A percentile compares a stretch with the other conserved stretches of the same genome.
phyloP scores from a whole-genome alignment of 2,113 vertebrate species.

The Neoarius graeffei region DNA sequence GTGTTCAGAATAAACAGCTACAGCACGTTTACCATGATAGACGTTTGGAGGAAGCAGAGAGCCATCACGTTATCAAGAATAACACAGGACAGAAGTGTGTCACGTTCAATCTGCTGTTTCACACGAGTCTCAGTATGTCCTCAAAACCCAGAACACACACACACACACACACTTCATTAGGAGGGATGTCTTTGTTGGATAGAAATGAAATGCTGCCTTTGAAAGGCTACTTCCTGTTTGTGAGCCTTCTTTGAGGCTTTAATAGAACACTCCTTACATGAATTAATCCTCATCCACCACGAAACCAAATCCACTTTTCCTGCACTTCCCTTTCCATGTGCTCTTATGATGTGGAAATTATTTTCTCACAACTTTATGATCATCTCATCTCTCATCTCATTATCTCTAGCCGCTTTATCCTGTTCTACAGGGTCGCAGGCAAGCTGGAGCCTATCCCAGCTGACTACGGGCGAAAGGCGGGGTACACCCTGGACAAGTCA shows the following conservation, averaged over 20 bases:
- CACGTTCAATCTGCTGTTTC: slow-evolving; percentile 66
- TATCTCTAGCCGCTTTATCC: too few species aligned
- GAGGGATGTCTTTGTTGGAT: not conserved
- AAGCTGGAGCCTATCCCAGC: too few species aligned
- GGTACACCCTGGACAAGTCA: too few species aligned
- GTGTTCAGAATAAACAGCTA: not conserved
- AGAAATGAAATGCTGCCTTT: not conserved
- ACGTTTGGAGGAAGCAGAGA: not conserved
- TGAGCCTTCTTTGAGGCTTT: not conserved
- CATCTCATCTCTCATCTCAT: too few species aligned
- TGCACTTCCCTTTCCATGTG: not conserved
- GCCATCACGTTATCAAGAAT: slow-evolving; percentile 62
- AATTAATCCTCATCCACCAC: not conserved
- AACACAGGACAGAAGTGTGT: slow-evolving; percentile 62
- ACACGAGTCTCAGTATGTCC: slow-evolving; percentile 54
- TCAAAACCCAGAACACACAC: slow-evolving; percentile 50
- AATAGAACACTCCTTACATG: not conserved
- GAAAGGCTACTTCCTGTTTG: not conserved
- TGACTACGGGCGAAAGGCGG: too few species aligned
- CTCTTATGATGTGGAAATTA: not conserved
- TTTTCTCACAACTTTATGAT: not conserved
- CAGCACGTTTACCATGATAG: not conserved
- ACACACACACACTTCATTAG: not conserved
- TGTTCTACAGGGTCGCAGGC: too few species aligned
- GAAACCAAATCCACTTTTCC: not conserved